phyloP scores from a whole-genome alignment of 1,140 invertebrate species.

The Drosophila triauraria region DNA sequence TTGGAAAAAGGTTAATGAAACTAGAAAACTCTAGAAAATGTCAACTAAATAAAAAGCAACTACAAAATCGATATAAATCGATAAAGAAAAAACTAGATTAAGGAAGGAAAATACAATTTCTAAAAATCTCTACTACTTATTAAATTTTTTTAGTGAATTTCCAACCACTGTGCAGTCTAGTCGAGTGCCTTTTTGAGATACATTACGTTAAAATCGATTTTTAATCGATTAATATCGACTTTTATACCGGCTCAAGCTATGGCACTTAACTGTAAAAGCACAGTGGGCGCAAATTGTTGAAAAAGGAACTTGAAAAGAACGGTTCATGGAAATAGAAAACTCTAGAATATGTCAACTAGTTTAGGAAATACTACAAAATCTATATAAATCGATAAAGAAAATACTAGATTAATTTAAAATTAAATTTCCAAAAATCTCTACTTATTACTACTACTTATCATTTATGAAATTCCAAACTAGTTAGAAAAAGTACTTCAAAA shows the following conservation, averaged over 20 bases:
- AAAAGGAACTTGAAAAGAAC: neutral
- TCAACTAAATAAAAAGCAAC: neutral
- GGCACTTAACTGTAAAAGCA: slow-evolving; percentile 18
- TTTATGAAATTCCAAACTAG: too few relatives aligned
- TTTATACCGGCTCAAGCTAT: neutral
- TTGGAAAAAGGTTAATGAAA: neutral
- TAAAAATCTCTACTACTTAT: neutral
- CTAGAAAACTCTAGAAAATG: neutral
- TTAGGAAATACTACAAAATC: neutral
- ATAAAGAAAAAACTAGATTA: neutral
- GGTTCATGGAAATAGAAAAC: neutral
- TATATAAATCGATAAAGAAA: neutral
- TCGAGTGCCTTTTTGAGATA: neutral
- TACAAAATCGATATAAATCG: neutral
- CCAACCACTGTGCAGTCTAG: neutral
- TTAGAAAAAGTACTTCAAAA: too few relatives aligned
- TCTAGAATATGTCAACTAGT: neutral
- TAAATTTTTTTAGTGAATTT: neutral
- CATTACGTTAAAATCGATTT: neutral
- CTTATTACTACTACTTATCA: too few relatives aligned
- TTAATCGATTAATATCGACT: neutral
- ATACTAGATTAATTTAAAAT: neutral
- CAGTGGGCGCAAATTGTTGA: neutral
- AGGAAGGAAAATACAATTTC: neutral
- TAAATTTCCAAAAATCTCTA: neutral